These are phyloP conservation scores for Zosterops japonicus DNA, from an alignment of 2,113 vertebrate genomes.

Conservation along the genomic window DNA sequence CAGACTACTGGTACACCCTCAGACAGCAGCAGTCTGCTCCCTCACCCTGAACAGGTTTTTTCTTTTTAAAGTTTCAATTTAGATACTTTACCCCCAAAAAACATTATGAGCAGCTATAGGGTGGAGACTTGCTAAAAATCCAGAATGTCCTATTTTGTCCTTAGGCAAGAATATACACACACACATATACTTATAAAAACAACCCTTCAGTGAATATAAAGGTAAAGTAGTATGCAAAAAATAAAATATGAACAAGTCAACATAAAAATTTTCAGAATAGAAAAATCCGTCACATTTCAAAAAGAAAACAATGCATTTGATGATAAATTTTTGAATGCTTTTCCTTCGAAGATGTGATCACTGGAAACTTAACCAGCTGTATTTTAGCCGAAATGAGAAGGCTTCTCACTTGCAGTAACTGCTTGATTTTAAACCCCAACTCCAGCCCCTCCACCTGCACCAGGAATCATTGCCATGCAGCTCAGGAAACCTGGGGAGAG, in stretches of 20 bases:
- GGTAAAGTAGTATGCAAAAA: slow-evolving; percentile 53
- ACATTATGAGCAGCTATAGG: slow-evolving; percentile 29
- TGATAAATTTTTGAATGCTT: slow-evolving; percentile 58
- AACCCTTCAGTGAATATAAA: slow-evolving; percentile 60
- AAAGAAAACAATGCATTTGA: slow-evolving; percentile 43
- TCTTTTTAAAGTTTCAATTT: background rate
- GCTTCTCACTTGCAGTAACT: background rate
- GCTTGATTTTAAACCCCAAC: background rate
- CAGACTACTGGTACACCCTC: background rate
- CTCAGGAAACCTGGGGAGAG: slow-evolving; percentile 11
- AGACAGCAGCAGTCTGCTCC: background rate
- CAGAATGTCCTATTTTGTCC: slow-evolving; percentile 37
- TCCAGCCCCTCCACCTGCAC: background rate
- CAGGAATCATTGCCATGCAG: background rate
- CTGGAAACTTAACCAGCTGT: background rate
- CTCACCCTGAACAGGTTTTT: background rate
- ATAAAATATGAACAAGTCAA: slow-evolving; percentile 36
- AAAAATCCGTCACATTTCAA: slow-evolving; percentile 72
- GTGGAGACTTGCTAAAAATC: slow-evolving; percentile 39
- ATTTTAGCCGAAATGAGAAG: background rate
- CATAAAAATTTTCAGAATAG: slow-evolving; percentile 62
- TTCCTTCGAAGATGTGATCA: background rate
- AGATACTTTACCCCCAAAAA: background rate
- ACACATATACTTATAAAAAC: slow-evolving; percentile 42
- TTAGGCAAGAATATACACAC: slow-evolving; percentile 50